Conservation (phyloP, 2,888 invertebrate species). For the Papilio protenor region DNA sequence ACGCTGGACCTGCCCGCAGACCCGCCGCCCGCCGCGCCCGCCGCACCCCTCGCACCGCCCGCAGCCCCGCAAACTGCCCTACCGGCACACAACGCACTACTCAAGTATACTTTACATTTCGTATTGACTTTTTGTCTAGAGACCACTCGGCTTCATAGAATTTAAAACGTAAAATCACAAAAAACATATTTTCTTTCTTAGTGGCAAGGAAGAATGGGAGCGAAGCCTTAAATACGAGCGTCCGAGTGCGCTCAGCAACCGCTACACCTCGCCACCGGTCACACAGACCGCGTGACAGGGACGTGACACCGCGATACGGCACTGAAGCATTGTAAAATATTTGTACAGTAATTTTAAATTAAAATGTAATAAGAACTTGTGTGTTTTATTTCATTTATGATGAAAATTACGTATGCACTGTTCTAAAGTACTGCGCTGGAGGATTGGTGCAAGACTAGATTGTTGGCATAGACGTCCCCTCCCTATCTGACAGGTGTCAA, state of each 20-base stretch:
- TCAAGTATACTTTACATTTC: too few relatives aligned
- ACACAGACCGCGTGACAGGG: slow-evolving; percentile 49
- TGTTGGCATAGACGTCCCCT: too few relatives aligned
- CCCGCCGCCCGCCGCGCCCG: too few relatives aligned
- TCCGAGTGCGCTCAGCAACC: slow-evolving; percentile 64
- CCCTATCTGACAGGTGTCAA: too few relatives aligned
- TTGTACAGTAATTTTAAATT: slow-evolving; percentile 26
- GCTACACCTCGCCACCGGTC: slow-evolving; percentile 69
- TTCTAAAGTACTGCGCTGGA: too few relatives aligned
- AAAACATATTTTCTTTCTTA: slow-evolving; percentile 49
- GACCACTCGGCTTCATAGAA: too few relatives aligned
- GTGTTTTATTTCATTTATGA: slow-evolving; percentile 6
- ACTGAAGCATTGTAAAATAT: background rate
- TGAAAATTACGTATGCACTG: too few relatives aligned
- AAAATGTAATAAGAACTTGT: background rate
- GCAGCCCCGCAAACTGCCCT: too few relatives aligned
- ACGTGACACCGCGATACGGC: background rate
- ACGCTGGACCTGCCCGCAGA: slow-evolving; percentile 58
- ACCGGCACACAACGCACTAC: too few relatives aligned
- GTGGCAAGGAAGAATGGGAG: slow-evolving; percentile 62
- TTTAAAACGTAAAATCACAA: too few relatives aligned
- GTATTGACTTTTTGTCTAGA: background rate
- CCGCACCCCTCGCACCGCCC: too few relatives aligned
- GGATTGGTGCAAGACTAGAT: too few relatives aligned
- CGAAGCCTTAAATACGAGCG: slow-evolving; percentile 66